Conservation (phyloP, 2,888 invertebrate genomes). For the Chelonus formosanus region DNA sequence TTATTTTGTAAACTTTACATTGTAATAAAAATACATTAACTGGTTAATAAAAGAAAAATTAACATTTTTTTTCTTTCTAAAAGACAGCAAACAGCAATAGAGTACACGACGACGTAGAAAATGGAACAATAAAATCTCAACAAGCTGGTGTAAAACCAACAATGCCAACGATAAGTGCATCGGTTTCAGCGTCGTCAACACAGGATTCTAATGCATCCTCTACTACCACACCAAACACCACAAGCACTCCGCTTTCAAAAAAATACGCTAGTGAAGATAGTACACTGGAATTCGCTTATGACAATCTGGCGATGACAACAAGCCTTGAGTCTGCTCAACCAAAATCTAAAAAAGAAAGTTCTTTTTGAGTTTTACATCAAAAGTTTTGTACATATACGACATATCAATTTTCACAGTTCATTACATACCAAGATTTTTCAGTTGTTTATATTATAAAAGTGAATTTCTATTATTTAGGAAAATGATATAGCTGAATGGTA, state of each 20-base stretch:
- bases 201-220: conserved; percentile 38
- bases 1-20: too few relatives aligned
- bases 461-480: too few relatives aligned
- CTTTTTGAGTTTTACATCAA: conserved; percentile 43
- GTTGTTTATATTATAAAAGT: too few relatives aligned
- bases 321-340: conserved; percentile 65
- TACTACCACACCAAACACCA: conserved; percentile 69
- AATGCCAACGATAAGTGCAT: conserved; percentile 58
- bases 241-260: conserved; percentile 76
- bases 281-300: conserved; percentile 80
- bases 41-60: too few relatives aligned
- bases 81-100: conserved; percentile 48
- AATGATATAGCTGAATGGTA: too few relatives aligned
- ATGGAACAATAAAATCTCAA: conserved; percentile 33
- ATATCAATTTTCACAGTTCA: too few relatives aligned
- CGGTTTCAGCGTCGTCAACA: conserved; percentile 43
- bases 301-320: conserved; percentile 79
- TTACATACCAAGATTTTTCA: too few relatives aligned
- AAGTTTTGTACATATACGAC: too few relatives aligned
- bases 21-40: too few relatives aligned
- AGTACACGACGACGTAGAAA: conserved; percentile 51
- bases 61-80: conserved; percentile 33
- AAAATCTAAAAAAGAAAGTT: conserved; percentile 57
- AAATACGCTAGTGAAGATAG: conserved; percentile 81
- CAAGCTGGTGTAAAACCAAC: conserved; percentile 53